These are phyloP conservation scores for Choloepus hoffmanni DNA, from an alignment of 2,113 vertebrate species.

Conservation along the genomic window DNA sequence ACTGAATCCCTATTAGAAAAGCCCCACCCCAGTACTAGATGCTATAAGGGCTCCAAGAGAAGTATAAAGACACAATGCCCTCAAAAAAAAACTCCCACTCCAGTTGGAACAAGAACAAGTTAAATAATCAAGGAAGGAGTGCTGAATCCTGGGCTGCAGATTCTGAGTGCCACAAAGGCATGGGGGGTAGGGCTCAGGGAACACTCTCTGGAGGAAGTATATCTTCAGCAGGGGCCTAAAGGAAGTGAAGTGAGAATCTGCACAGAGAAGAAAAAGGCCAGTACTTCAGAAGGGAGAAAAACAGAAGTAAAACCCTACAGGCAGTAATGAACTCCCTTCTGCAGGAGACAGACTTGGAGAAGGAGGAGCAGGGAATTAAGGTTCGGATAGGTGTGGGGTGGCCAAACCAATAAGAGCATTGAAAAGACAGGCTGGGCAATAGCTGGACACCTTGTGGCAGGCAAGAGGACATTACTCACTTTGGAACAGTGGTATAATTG, in stretches of 20 bases:
- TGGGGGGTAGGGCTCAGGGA: conserved; percentile 72
- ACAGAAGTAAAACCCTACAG: background rate
- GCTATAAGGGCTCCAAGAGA: background rate
- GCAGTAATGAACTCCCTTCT: background rate
- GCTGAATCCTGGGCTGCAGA: background rate
- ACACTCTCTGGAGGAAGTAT: conserved; percentile 75
- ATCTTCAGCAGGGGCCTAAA: conserved; percentile 71
- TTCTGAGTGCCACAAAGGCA: conserved; percentile 43
- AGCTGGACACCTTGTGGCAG: background rate
- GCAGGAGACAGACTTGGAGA: background rate
- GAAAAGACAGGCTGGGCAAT: background rate
- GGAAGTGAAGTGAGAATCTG: conserved; percentile 77
- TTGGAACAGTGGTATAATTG: background rate
- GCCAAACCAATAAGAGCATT: background rate
- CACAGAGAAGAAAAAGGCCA: conserved; percentile 53
- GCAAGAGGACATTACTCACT: background rate
- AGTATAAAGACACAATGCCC: background rate
- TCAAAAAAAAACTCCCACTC: background rate
- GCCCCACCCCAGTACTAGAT: background rate
- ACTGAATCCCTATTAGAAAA: background rate
- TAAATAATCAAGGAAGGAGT: background rate
- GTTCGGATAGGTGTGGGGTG: background rate
- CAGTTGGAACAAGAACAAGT: conserved; percentile 23
- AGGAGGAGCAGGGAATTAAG: background rate
- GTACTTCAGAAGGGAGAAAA: conserved; percentile 37